phyloP scores from a whole-genome alignment of 1,140 invertebrate genomes.

The Diorhabda carinulata region DNA sequence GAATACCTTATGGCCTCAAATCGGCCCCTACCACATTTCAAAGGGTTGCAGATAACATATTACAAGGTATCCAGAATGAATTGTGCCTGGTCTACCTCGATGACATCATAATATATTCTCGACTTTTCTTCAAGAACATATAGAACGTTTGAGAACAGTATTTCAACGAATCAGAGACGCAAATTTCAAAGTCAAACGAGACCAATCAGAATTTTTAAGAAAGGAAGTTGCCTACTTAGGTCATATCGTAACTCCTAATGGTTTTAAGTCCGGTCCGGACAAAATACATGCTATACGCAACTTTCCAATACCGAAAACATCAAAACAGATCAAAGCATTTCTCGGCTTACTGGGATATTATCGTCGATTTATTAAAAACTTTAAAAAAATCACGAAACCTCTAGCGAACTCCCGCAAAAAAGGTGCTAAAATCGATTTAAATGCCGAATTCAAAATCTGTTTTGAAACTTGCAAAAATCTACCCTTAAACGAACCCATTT shows the following conservation, averaged over 20 bases:
- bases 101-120: conserved; percentile 37
- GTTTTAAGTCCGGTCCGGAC: conserved; percentile 33
- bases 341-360: conserved; percentile 26
- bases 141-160: conserved; percentile 14
- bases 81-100: conserved; percentile 43
- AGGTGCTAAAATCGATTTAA: conserved; percentile 12
- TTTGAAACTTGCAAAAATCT: conserved; percentile 28
- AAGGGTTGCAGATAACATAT: conserved; percentile 38
- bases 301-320: conserved; percentile 32
- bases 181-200: conserved; percentile 26
- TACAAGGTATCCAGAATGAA: conserved; percentile 34
- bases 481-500: conserved; percentile 30
- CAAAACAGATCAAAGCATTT: conserved; percentile 33
- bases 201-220: conserved; percentile 32
- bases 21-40: conserved; percentile 41
- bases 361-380: conserved; percentile 24
- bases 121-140: conserved; percentile 26
- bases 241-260: conserved; percentile 12
- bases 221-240: conserved; percentile 46
- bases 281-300: conserved; percentile 36
- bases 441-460: conserved; percentile 28
- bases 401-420: conserved; percentile 24
- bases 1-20: conserved; percentile 37
- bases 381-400: conserved; percentile 14
- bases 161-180: conserved; percentile 16